A percentile compares a stretch with the other conserved stretches of the same genome.
Evolutionary conservation across 92 coral and sea anemone genomes (phyloP).

Genomic region (Pocillopora grandis): DNA sequence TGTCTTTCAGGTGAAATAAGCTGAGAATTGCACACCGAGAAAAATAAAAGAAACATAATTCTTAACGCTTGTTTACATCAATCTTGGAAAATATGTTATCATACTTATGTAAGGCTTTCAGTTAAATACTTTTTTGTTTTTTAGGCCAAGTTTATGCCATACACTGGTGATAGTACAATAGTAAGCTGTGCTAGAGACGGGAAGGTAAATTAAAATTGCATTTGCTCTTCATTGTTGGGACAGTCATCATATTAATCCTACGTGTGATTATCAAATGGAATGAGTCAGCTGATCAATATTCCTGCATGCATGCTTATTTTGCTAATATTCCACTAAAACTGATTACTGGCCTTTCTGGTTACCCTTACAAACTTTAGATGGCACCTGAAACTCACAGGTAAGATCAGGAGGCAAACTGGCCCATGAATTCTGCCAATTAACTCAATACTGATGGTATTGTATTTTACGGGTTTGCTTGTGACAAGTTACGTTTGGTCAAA

Average conservation of each 20-base stretch:
- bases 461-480: too few species aligned
- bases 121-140: neutral
- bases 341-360: too few species aligned
- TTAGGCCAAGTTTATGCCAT: conserved; percentile 98
- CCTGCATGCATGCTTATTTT: too few species aligned
- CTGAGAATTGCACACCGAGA: neutral
- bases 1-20: conserved; percentile 87
- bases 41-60: neutral
- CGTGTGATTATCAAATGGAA: neutral
- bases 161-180: conserved; percentile 81
- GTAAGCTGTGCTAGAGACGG: conserved; percentile 99
- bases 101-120: neutral
- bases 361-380: too few species aligned
- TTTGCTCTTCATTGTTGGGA: neutral
- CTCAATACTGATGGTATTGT: too few species aligned
- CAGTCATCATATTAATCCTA: neutral
- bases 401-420: too few species aligned
- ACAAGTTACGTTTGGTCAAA: too few species aligned
- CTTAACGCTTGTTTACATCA: neutral
- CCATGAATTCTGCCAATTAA: too few species aligned
- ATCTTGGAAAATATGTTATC: neutral
- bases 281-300: conserved; percentile 16
- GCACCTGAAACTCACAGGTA: too few species aligned
- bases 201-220: conserved; percentile 48
- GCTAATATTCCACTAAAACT: too few species aligned